These are phyloP conservation scores for Brachionus plicatilis DNA, from an alignment of 1,140 invertebrate species.

Conservation along the genomic window DNA sequence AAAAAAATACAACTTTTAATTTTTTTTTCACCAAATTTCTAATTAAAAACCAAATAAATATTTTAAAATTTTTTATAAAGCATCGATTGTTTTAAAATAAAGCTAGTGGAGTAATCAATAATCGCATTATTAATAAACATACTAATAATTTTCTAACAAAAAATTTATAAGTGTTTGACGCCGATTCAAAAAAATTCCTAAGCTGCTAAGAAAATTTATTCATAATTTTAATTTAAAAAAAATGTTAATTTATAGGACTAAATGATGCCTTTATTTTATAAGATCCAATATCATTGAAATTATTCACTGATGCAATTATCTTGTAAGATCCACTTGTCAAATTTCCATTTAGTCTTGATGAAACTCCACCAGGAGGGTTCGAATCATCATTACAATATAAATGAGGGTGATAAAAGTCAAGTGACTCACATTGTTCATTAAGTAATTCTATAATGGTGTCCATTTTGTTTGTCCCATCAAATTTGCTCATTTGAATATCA, in stretches of 20 bases:
- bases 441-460: background rate
- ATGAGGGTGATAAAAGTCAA: background rate
- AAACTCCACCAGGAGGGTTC: background rate
- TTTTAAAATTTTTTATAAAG: too few species aligned
- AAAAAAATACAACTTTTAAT: too few species aligned
- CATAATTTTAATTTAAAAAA: background rate
- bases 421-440: background rate
- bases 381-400: conserved; percentile 1
- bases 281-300: background rate
- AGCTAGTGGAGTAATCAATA: too few species aligned
- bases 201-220: background rate
- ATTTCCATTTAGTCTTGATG: background rate
- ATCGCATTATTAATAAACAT: too few species aligned
- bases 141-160: too few species aligned
- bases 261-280: background rate
- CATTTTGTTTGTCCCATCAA: background rate
- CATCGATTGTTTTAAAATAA: too few species aligned
- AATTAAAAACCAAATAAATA: too few species aligned
- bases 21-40: too few species aligned
- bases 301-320: background rate
- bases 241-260: background rate
- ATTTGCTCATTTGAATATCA: conserved; percentile 5
- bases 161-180: background rate
- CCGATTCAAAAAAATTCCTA: background rate
- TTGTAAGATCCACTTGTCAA: background rate